Conservation (phyloP, 1,140 invertebrate genomes). For the Thereuonema tuberculata region DNA sequence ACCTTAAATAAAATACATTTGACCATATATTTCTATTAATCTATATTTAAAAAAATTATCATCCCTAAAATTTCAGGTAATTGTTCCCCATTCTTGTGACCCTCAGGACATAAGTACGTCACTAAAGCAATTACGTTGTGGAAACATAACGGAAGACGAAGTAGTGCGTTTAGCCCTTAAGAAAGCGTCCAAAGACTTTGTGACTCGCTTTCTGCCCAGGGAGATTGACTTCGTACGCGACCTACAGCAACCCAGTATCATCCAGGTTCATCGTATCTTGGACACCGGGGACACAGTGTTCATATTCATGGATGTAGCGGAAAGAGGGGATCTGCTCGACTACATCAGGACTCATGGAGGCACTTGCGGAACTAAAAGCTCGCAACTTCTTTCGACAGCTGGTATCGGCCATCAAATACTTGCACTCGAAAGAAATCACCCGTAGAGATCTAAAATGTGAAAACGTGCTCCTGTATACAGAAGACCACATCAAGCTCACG, state of each 20-base stretch:
- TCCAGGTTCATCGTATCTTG: no score
- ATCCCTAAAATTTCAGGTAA: no score
- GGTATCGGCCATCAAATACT: slow-evolving; percentile 42
- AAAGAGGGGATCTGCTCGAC: slow-evolving; percentile 40
- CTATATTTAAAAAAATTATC: no score
- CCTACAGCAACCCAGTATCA: slow-evolving; percentile 41
- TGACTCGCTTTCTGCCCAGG: slow-evolving; percentile 51
- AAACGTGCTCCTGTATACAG: slow-evolving; percentile 43
- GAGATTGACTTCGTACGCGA: slow-evolving; percentile 42
- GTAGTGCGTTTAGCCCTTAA: no score
- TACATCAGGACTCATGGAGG: slow-evolving; percentile 37
- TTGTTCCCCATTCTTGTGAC: no score
- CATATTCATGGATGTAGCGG: slow-evolving; percentile 49
- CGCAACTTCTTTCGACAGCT: slow-evolving; percentile 34
- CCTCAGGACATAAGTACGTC: no score
- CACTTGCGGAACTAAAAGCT: slow-evolving; percentile 35
- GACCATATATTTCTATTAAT: no score
- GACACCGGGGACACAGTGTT: slow-evolving; percentile 35
- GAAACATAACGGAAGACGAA: no score
- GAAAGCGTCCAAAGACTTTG: no score
- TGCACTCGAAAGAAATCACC: slow-evolving; percentile 42
- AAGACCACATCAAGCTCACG: slow-evolving; percentile 41
- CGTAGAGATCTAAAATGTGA: slow-evolving; percentile 58
- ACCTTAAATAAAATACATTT: no score
- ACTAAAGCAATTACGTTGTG: no score